phyloP scores from a whole-genome alignment of 2,113 vertebrate genomes.

The Pelecanoides urinatrix region DNA sequence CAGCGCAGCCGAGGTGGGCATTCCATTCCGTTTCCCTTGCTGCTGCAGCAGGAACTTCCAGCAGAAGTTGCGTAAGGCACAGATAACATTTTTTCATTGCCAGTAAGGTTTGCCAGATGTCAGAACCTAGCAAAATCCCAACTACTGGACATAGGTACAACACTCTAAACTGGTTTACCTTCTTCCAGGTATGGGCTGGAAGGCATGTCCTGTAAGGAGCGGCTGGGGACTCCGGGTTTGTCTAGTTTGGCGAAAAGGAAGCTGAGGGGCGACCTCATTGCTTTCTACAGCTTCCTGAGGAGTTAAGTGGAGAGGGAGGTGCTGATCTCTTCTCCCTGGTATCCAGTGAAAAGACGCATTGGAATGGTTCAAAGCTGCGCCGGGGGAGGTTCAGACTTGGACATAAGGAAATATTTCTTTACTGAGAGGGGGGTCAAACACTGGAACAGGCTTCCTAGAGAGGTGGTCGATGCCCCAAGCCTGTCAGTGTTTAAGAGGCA shows the following conservation, averaged over 20 bases:
- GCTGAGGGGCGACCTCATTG: not conserved
- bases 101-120: not conserved
- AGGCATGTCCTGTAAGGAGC: not conserved
- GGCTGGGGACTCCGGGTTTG: not conserved
- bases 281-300: not conserved
- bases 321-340: not conserved
- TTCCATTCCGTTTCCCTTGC: not conserved
- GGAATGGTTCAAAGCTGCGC: not conserved
- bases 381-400: not conserved
- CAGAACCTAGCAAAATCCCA: not conserved
- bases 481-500: not conserved
- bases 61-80: not conserved
- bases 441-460: not conserved
- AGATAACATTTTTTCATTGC: not conserved
- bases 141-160: not conserved
- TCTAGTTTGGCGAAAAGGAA: not conserved
- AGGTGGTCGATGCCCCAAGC: not conserved
- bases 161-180: not conserved
- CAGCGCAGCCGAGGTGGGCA: not conserved
- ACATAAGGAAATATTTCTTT: not conserved
- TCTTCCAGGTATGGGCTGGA: not conserved
- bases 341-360: rapidly evolving
- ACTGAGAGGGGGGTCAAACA: not conserved
- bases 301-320: not conserved
- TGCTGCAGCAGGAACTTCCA: not conserved